Percentiles rank a stretch among this genome's conserved stretches.
These are phyloP conservation scores for Origma solitaria DNA, from an alignment of 2,113 vertebrate species.

Conservation along the genomic window DNA sequence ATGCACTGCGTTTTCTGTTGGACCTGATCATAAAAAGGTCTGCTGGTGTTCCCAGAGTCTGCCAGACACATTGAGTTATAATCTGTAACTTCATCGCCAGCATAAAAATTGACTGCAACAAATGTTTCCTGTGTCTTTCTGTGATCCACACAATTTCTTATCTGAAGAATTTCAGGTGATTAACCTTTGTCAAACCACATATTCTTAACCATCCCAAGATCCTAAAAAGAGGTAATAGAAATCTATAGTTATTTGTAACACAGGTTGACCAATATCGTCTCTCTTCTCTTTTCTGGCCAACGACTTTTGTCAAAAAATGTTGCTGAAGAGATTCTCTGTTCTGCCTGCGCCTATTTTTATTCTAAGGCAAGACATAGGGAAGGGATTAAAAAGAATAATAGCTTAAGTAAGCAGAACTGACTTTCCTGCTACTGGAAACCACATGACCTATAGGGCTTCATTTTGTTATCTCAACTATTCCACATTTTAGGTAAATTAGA, in stretches of 20 bases:
- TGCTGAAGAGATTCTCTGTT: background rate
- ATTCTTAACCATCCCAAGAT: background rate
- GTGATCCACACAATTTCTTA: background rate
- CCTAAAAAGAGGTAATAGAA: background rate
- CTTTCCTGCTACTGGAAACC: conserved; percentile 27
- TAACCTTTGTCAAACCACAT: conserved; percentile 5
- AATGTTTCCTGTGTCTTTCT: background rate
- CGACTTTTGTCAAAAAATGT: background rate
- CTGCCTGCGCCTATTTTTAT: conserved; percentile 5
- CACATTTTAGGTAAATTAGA: conserved; percentile 55
- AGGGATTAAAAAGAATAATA: conserved; percentile 25
- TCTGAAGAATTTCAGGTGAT: background rate
- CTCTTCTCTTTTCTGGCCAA: background rate
- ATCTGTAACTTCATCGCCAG: background rate
- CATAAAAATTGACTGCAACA: background rate
- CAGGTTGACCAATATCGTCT: background rate
- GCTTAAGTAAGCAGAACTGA: conserved; percentile 53
- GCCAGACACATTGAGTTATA: background rate
- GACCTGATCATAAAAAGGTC: background rate
- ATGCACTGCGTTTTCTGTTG: background rate
- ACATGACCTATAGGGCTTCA: conserved; percentile 26
- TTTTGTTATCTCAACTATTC: conserved; percentile 55
- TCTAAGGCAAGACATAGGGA: background rate
- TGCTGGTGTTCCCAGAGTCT: background rate
- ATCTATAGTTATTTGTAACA: background rate